Evolutionary conservation across 1,140 invertebrate species (phyloP).

Genomic region (Galleria mellonella): DNA sequence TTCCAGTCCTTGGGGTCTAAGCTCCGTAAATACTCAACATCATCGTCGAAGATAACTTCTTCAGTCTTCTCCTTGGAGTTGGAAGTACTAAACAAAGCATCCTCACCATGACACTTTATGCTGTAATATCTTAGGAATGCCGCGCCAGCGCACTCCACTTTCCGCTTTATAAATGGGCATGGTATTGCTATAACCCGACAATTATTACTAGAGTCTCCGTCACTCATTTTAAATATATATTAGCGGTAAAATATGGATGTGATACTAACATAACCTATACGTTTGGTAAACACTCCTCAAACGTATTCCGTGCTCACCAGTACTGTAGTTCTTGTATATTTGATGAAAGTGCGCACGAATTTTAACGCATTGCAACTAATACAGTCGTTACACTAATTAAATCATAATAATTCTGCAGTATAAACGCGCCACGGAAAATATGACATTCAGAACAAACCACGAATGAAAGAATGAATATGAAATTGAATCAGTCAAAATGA

Average conservation of each 20-base stretch:
- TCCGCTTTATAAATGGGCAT: constrained; percentile 42
- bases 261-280: constrained; percentile 64
- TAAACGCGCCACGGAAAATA: constrained; percentile 18
- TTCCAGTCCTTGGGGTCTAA: constrained; percentile 98
- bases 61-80: constrained; percentile 75
- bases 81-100: constrained; percentile 46
- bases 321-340: no score
- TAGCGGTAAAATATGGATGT: constrained; percentile 34
- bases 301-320: background rate
- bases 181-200: constrained; percentile 45
- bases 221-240: constrained; percentile 49
- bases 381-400: constrained; percentile 2
- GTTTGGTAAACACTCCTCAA: constrained; percentile 19
- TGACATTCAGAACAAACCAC: constrained; percentile 6
- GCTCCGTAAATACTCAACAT: constrained; percentile 89
- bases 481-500: background rate
- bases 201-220: constrained; percentile 30
- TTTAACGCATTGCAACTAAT: no score
- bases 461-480: constrained; percentile 13
- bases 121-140: constrained; percentile 62
- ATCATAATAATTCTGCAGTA: background rate
- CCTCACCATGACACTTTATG: constrained; percentile 62
- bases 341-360: no score
- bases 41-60: constrained; percentile 82
- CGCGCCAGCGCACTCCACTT: constrained; percentile 62